phyloP scores from a whole-genome alignment of 2,888 invertebrate species.

The Chymomyza fuscimana region DNA sequence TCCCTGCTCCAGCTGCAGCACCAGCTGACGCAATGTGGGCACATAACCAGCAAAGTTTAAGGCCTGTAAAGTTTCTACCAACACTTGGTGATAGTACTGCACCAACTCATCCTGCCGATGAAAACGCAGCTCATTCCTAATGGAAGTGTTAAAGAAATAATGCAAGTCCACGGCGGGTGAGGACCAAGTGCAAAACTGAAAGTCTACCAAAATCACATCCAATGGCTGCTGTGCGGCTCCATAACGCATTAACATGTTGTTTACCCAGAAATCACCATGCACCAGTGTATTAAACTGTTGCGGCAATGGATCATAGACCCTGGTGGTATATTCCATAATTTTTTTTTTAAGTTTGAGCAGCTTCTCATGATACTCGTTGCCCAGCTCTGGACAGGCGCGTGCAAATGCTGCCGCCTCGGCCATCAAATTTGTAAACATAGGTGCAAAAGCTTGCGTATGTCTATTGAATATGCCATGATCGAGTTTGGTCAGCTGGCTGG shows the following conservation, averaged over 20 bases:
- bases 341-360: slow-evolving; percentile 56
- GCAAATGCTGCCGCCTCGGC: slow-evolving; percentile 67
- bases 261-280: slow-evolving; percentile 77
- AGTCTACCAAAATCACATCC: slow-evolving; percentile 75
- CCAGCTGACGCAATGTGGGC: slow-evolving; percentile 72
- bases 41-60: slow-evolving; percentile 65
- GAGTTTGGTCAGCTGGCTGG: slow-evolving; percentile 54
- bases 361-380: slow-evolving; percentile 68
- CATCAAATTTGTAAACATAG: slow-evolving; percentile 62
- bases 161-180: slow-evolving; percentile 76
- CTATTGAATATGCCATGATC: slow-evolving; percentile 76
- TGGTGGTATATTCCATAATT: slow-evolving; percentile 70
- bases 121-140: slow-evolving; percentile 62
- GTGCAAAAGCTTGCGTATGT: slow-evolving; percentile 60
- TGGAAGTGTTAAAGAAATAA: slow-evolving; percentile 74
- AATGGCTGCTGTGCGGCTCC: slow-evolving; percentile 24
- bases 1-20: slow-evolving; percentile 67
- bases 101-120: slow-evolving; percentile 69
- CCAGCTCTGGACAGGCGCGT: slow-evolving; percentile 60
- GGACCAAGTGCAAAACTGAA: slow-evolving; percentile 76
- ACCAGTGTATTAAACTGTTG: slow-evolving; percentile 63
- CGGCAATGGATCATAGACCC: slow-evolving; percentile 57
- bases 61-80: slow-evolving; percentile 60
- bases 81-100: slow-evolving; percentile 70
- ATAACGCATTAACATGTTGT: slow-evolving; percentile 75